Conservation (phyloP, 1,140 invertebrate species). For the Asbolus verrucosus region DNA sequence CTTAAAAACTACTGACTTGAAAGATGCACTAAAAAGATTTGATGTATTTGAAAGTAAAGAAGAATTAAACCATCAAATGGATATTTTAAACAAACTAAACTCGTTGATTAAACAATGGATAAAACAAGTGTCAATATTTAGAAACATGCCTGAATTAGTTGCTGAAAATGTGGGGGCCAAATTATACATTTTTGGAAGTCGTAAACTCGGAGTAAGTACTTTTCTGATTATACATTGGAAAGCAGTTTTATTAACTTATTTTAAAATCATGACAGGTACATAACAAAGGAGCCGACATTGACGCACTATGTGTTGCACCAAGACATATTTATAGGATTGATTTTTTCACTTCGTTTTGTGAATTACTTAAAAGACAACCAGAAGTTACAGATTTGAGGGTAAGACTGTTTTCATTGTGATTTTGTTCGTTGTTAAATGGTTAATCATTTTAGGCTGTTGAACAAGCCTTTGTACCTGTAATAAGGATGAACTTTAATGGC, state of each 20-base stretch:
- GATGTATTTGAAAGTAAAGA: constrained; percentile 93
- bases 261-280: constrained; percentile 87
- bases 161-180: constrained; percentile 94
- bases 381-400: too few species aligned
- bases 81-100: constrained; percentile 87
- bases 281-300: constrained; percentile 98
- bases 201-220: constrained; percentile 76
- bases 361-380: too few species aligned
- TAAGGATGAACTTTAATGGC: too few species aligned
- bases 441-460: too few species aligned
- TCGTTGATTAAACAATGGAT: constrained; percentile 94
- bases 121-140: constrained; percentile 84
- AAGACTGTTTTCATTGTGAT: too few species aligned
- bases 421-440: too few species aligned
- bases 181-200: constrained; percentile 99
- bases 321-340: constrained; percentile 93
- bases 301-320: constrained; percentile 97
- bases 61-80: constrained; percentile 91
- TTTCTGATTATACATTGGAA: neutral
- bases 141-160: constrained; percentile 89
- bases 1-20: constrained; percentile 84
- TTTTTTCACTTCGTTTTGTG: too few species aligned
- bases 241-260: constrained; percentile 5
- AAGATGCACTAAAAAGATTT: constrained; percentile 85
- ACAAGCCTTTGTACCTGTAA: too few species aligned